These are phyloP conservation scores for Leucophenga montana DNA, from an alignment of 2,888 invertebrate species.

Conservation along the genomic window DNA sequence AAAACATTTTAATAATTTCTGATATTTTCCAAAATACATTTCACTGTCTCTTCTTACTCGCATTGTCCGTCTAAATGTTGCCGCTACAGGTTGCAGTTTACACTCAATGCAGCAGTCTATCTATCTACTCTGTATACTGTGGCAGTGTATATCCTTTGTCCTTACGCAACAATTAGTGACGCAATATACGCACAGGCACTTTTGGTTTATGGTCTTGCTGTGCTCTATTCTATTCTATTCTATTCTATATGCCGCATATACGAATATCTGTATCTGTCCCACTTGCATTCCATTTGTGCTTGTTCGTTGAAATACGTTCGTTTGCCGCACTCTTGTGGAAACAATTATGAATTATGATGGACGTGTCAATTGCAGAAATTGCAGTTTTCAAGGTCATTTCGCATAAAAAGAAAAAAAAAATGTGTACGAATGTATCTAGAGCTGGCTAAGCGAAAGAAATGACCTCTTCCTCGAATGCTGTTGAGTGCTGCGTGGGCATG, in stretches of 20 bases:
- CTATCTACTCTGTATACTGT: neutral
- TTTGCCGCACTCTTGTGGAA: conserved; percentile 33
- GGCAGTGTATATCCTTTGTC: neutral
- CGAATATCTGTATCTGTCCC: neutral
- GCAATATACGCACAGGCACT: neutral
- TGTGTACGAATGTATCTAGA: conserved; percentile 23
- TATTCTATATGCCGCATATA: neutral
- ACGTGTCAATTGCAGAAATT: conserved; percentile 60
- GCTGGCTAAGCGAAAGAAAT: too few relatives aligned
- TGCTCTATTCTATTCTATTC: neutral
- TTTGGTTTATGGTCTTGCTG: neutral
- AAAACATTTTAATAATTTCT: conserved; percentile 48
- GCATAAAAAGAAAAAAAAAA: conserved; percentile 6
- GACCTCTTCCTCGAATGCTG: neutral
- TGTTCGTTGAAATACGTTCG: neutral
- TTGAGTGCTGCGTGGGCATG: neutral
- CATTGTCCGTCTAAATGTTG: neutral
- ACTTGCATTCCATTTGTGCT: conserved; percentile 1
- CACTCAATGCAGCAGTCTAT: neutral
- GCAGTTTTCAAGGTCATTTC: conserved; percentile 56
- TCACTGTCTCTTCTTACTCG: neutral
- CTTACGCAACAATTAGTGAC: neutral
- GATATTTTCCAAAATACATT: conserved; percentile 3
- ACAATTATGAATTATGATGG: conserved; percentile 61
- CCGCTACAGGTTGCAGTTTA: neutral